phyloP scores from a whole-genome alignment of 2,113 vertebrate species.

The Hepsetus odoe region DNA sequence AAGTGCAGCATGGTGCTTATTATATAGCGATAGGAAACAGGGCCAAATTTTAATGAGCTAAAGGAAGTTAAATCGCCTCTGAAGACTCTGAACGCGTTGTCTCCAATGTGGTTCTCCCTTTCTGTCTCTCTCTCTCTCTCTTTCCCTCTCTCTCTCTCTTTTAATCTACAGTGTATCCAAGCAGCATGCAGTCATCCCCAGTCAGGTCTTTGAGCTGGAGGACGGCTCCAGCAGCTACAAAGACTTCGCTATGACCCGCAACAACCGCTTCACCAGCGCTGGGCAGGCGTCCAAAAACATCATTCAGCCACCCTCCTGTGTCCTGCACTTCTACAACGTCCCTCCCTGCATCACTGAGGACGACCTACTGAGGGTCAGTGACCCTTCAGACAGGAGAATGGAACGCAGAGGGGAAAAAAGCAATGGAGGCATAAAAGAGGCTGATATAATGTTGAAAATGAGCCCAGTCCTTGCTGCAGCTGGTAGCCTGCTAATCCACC shows the following conservation, averaged over 20 bases:
- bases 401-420: neutral
- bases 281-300: constrained; percentile 97
- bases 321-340: constrained; percentile 95
- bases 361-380: constrained; percentile 86
- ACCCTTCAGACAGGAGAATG: neutral
- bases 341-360: constrained; percentile 90
- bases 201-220: constrained; percentile 87
- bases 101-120: neutral
- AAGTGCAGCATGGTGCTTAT: no score
- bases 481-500: constrained; percentile 18
- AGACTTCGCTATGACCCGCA: constrained; percentile 96
- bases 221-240: constrained; percentile 86
- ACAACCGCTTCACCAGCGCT: constrained; percentile 95
- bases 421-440: neutral
- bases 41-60: neutral
- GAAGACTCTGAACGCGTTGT: neutral
- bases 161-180: constrained; percentile 43
- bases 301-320: constrained; percentile 94
- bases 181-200: constrained; percentile 90
- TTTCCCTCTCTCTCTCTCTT: neutral
- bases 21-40: no score
- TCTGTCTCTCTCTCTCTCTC: neutral
- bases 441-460: neutral
- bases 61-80: neutral
- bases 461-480: neutral